Conservation (phyloP, 2,113 vertebrate species). For the Plecotus auritus region DNA sequence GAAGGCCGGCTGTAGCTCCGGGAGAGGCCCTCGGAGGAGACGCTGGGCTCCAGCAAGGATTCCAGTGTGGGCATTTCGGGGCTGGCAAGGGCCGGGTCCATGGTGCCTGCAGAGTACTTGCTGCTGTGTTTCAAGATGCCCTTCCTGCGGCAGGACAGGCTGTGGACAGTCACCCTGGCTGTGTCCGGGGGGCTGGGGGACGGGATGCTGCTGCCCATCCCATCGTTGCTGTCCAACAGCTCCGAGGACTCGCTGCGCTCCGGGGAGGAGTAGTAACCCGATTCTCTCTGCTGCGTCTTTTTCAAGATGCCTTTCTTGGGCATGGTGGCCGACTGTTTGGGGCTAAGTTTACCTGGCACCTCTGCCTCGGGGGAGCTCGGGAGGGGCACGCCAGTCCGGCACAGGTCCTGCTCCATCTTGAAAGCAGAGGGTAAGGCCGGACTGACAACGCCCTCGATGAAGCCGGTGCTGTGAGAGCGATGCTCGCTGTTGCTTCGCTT, state of each 20-base stretch:
- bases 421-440: conserved; percentile 78
- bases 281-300: conserved; percentile 94
- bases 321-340: conserved; percentile 85
- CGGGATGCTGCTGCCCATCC: conserved; percentile 58
- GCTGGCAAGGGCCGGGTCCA: conserved; percentile 73
- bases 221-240: conserved; percentile 84
- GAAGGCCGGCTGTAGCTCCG: conserved; percentile 94
- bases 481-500: conserved; percentile 91
- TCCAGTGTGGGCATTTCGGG: conserved; percentile 78
- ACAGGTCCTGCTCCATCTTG: conserved; percentile 83
- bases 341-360: conserved; percentile 78
- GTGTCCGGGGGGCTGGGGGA: conserved; percentile 76
- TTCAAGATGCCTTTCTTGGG: conserved; percentile 99
- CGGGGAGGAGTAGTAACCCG: conserved; percentile 98
- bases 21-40: conserved; percentile 83
- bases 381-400: conserved; percentile 71
- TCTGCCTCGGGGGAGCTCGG: conserved; percentile 79
- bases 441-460: conserved; percentile 82
- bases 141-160: conserved; percentile 87
- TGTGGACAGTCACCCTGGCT: conserved; percentile 76
- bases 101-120: conserved; percentile 87
- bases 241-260: conserved; percentile 96
- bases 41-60: conserved; percentile 81
- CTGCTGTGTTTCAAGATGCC: conserved; percentile 96
- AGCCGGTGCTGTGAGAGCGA: conserved; percentile 87